phyloP scores from a whole-genome alignment of 2,888 invertebrate genomes.

The Drosophila mimetica region DNA sequence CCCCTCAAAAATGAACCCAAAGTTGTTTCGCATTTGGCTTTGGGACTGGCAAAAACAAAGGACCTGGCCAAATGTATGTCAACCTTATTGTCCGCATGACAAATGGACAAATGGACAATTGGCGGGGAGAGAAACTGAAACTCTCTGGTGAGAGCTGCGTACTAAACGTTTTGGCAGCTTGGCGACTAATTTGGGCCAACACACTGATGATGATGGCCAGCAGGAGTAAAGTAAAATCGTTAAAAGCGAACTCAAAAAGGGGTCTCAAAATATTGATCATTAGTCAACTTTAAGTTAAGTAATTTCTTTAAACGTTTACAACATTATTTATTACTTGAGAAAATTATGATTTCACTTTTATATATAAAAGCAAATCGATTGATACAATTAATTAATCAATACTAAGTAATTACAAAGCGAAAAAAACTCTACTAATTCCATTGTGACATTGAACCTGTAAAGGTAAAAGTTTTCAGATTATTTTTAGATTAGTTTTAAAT shows the following conservation, averaged over 20 bases:
- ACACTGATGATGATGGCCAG: conserved; percentile 37
- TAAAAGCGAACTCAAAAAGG: not conserved
- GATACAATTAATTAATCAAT: not conserved
- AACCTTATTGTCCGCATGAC: conserved; percentile 81
- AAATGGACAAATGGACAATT: conserved; percentile 83
- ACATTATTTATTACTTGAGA: no score
- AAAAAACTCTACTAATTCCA: not conserved
- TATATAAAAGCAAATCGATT: no score
- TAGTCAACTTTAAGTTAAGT: not conserved
- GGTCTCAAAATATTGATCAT: not conserved
- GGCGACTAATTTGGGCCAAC: conserved; percentile 73
- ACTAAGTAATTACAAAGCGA: not conserved
- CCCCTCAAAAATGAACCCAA: conserved; percentile 7
- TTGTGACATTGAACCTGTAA: conserved; percentile 13
- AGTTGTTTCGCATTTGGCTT: not conserved
- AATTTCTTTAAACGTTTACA: not conserved
- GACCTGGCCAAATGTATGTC: conserved; percentile 83
- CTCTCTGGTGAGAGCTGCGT: conserved; percentile 55
- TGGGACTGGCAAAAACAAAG: conserved; percentile 58
- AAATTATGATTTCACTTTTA: no score
- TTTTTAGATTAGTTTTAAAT: conserved; percentile 3
- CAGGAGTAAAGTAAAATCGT: conserved; percentile 6
- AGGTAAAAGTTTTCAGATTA: conserved; percentile 1
- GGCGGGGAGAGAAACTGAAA: conserved; percentile 9
- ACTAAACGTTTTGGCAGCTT: conserved; percentile 78